These are phyloP conservation scores for Harmothoe impar DNA, from an alignment of 2,888 invertebrate genomes.

Conservation along the genomic window DNA sequence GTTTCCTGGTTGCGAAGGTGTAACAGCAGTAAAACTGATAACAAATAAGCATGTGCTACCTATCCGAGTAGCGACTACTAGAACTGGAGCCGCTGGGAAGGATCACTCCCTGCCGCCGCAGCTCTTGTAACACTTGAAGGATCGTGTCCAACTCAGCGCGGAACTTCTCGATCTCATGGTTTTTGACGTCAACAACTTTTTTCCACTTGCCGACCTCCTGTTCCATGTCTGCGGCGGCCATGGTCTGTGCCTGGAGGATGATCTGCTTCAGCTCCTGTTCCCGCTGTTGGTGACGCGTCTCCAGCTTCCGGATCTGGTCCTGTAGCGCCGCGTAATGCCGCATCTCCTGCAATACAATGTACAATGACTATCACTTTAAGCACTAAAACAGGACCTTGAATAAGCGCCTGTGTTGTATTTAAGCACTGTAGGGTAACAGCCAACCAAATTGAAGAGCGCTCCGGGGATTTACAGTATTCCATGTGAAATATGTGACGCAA, in stretches of 20 bases:
- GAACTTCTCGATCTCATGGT: slow-evolving; percentile 81
- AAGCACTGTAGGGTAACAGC: too few species aligned
- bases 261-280: slow-evolving; percentile 78
- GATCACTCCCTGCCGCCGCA: slow-evolving; percentile 81
- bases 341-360: slow-evolving; percentile 80
- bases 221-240: slow-evolving; percentile 74
- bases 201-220: slow-evolving; percentile 80
- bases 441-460: too few species aligned
- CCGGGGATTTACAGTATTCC: too few species aligned
- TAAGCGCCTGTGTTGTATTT: too few species aligned
- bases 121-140: slow-evolving; percentile 78
- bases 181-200: slow-evolving; percentile 79
- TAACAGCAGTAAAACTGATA: too few species aligned
- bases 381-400: too few species aligned
- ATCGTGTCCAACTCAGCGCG: slow-evolving; percentile 82
- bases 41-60: slow-evolving; percentile 27
- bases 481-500: too few species aligned
- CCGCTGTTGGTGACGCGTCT: slow-evolving; percentile 76
- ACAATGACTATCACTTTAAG: too few species aligned
- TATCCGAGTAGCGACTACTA: slow-evolving; percentile 35
- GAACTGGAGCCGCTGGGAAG: slow-evolving; percentile 72
- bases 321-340: slow-evolving; percentile 81
- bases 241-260: slow-evolving; percentile 74
- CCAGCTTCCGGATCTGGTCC: slow-evolving; percentile 80
- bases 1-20: background rate